A percentile compares a stretch with the other conserved stretches of the same genome.
Evolutionary conservation across 30 jellyfish, hydroid and myxozoan species (phyloP).

Genomic region (Hydractinia symbiolongicarpus): DNA sequence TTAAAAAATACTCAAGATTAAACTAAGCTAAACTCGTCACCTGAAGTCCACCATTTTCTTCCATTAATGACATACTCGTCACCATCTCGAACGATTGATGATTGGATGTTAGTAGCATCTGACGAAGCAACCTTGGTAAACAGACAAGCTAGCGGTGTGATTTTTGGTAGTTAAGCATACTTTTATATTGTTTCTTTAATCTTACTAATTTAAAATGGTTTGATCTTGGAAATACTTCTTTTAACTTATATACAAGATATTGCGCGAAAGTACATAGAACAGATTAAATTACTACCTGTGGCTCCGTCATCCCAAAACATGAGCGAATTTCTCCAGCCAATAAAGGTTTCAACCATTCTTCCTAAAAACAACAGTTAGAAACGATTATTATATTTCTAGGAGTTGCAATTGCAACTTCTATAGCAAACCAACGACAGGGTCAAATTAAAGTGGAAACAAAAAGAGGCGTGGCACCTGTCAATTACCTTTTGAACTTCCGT

Average conservation of each 20-base stretch:
- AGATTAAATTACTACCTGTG: slow-evolving; percentile 26
- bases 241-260: no score
- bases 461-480: background rate
- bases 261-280: background rate
- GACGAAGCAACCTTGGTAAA: slow-evolving; percentile 81
- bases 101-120: slow-evolving; percentile 87
- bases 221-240: no score
- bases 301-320: slow-evolving; percentile 97
- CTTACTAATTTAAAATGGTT: no score
- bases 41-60: slow-evolving; percentile 94
- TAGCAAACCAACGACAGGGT: no score
- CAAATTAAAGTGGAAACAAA: no score
- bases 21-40: slow-evolving; percentile 14
- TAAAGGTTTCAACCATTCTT: slow-evolving; percentile 78
- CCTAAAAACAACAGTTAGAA: slow-evolving; percentile 21
- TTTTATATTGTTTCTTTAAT: no score
- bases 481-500: slow-evolving; percentile 82
- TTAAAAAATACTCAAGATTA: background rate
- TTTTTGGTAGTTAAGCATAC: background rate
- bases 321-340: slow-evolving; percentile 80
- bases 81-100: slow-evolving; percentile 69
- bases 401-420: no score
- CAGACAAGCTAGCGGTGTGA: background rate
- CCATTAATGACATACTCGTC: slow-evolving; percentile 85
- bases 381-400: no score